Conservation (phyloP, 2,888 invertebrate genomes). For the Parochlus steinenii region DNA sequence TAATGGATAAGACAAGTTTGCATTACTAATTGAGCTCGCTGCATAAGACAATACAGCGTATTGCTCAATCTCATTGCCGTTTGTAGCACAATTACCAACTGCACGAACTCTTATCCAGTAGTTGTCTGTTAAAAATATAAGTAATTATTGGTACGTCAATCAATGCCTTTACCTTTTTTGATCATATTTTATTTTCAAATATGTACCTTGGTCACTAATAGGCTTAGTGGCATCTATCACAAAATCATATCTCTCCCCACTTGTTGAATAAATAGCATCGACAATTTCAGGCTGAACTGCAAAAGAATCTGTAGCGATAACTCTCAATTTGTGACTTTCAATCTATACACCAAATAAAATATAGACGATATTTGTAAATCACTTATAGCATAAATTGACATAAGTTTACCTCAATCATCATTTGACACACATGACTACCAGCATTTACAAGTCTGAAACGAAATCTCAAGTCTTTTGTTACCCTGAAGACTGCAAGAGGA, state of each 20-base stretch:
- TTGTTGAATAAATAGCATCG: slow-evolving; percentile 16
- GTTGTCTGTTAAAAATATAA: slow-evolving; percentile 15
- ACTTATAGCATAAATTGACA: too few species aligned
- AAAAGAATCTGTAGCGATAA: too few species aligned
- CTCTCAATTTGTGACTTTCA: too few species aligned
- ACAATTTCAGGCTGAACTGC: slow-evolving; percentile 16
- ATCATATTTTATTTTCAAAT: too few species aligned
- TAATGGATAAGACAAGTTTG: background rate
- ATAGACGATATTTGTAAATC: too few species aligned
- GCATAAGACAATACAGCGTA: slow-evolving; percentile 20
- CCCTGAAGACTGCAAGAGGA: slow-evolving; percentile 15
- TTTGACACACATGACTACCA: slow-evolving; percentile 19
- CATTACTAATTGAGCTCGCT: slow-evolving; percentile 8
- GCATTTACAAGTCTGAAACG: slow-evolving; percentile 19
- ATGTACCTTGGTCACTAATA: too few species aligned
- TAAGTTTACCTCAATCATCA: slow-evolving; percentile 15
- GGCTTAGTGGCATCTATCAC: slow-evolving; percentile 25
- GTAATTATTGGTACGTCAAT: too few species aligned
- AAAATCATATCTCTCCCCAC: slow-evolving; percentile 31
- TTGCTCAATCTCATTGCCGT: slow-evolving; percentile 17
- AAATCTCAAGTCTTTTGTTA: slow-evolving; percentile 16
- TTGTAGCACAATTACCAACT: slow-evolving; percentile 18
- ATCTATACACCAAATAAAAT: too few species aligned
- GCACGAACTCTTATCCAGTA: slow-evolving; percentile 20
- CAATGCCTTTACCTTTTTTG: too few species aligned